These are phyloP conservation scores for Blera fallax DNA, from an alignment of 2,888 invertebrate species.

Conservation along the genomic window DNA sequence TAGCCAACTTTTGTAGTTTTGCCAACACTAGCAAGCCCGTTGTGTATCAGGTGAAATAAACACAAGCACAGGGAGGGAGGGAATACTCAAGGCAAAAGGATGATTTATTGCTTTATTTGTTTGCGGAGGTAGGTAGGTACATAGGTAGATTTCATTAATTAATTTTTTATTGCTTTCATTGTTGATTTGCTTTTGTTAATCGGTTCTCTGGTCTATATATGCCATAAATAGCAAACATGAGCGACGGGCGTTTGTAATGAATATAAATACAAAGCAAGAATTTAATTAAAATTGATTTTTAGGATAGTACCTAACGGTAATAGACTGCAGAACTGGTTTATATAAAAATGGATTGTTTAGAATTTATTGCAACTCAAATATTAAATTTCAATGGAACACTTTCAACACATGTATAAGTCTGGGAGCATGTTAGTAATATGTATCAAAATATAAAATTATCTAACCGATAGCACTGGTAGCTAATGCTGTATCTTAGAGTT, in stretches of 20 bases:
- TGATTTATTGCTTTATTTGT: slow-evolving; percentile 44
- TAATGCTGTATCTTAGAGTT: too few species aligned
- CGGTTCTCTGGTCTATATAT: slow-evolving; percentile 28
- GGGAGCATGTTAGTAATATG: too few species aligned
- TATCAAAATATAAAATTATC: too few species aligned
- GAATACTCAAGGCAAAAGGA: neutral
- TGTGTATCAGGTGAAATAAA: neutral
- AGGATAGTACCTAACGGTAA: too few species aligned
- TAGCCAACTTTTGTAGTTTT: slow-evolving; percentile 44
- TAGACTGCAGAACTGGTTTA: neutral
- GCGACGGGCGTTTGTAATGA: neutral
- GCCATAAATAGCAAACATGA: slow-evolving; percentile 16
- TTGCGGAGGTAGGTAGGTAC: neutral
- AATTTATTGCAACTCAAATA: too few species aligned
- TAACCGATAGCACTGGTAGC: too few species aligned
- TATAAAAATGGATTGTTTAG: too few species aligned
- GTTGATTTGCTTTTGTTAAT: slow-evolving; percentile 39
- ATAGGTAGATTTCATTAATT: slow-evolving; percentile 41
- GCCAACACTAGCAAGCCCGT: slow-evolving; percentile 9
- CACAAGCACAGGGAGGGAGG: neutral
- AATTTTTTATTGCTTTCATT: slow-evolving; percentile 44
- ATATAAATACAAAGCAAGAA: neutral
- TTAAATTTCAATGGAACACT: too few species aligned
- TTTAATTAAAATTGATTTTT: neutral
- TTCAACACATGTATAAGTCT: too few species aligned